phyloP scores from a whole-genome alignment of 2,888 invertebrate genomes.

The Leuctra nigra region DNA sequence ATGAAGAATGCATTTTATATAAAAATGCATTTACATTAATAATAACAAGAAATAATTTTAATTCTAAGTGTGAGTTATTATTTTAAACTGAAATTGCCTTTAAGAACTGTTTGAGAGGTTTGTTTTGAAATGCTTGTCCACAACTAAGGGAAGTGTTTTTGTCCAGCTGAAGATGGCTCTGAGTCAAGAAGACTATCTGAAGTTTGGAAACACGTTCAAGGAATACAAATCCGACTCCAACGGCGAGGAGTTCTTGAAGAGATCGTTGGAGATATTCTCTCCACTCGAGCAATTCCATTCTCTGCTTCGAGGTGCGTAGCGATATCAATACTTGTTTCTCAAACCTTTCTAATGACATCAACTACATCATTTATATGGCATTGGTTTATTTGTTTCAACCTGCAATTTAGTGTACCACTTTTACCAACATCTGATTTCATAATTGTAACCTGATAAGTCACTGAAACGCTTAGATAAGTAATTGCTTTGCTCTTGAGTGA shows the following conservation, averaged over 20 bases:
- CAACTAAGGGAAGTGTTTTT: neutral
- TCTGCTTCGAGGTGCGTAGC: neutral
- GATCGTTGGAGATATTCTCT: constrained; percentile 1
- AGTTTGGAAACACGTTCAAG: constrained; percentile 9
- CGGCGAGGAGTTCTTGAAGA: constrained; percentile 3
- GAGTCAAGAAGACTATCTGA: constrained; percentile 3
- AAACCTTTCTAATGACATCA: neutral
- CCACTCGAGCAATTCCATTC: neutral
- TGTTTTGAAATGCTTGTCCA: neutral
- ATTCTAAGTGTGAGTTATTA: too few relatives aligned
- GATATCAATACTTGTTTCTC: neutral
- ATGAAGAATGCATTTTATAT: too few relatives aligned
- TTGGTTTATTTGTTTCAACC: too few relatives aligned
- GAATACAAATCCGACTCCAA: constrained; percentile 2
- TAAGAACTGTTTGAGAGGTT: too few relatives aligned
- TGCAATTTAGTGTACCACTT: too few relatives aligned
- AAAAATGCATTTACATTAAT: too few relatives aligned
- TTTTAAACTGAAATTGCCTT: neutral
- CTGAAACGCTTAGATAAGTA: too few relatives aligned
- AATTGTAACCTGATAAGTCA: too few relatives aligned
- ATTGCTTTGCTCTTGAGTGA: neutral
- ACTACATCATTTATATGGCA: neutral
- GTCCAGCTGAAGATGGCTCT: constrained; percentile 12
- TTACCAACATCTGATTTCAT: too few relatives aligned
- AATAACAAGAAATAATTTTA: too few relatives aligned